Conservation (phyloP, 1,140 invertebrate species). For the Scaptodrosophila lebanonensis region DNA sequence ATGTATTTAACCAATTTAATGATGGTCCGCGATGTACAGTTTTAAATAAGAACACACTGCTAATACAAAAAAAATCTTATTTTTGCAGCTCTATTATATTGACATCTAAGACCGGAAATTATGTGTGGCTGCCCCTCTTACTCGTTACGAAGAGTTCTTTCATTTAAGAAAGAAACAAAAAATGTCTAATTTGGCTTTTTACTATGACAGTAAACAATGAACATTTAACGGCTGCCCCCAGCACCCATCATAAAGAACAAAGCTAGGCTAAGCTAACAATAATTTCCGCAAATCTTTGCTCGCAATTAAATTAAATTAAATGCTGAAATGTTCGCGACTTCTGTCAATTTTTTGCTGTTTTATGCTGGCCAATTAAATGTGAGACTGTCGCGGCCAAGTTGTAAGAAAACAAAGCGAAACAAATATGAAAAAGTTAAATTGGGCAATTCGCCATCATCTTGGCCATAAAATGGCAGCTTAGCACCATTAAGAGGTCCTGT, state of each 20-base stretch:
- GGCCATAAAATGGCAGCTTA: conserved; percentile 42
- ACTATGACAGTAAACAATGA: too few species aligned
- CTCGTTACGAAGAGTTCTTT: too few species aligned
- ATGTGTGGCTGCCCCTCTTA: too few species aligned
- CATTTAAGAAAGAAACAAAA: too few species aligned
- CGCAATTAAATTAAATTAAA: conserved; percentile 36
- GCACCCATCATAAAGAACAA: conserved; percentile 19
- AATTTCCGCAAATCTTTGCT: conserved; percentile 33
- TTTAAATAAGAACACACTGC: too few species aligned
- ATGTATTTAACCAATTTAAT: too few species aligned
- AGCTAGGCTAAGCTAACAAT: conserved; percentile 9
- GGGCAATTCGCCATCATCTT: conserved; percentile 63
- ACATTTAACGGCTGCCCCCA: too few species aligned
- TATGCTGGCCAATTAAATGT: conserved; percentile 39
- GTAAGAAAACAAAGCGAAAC: conserved; percentile 53
- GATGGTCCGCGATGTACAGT: too few species aligned
- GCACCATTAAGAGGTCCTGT: conserved; percentile 34
- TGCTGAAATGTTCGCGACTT: background rate
- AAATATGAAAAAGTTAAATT: conserved; percentile 69
- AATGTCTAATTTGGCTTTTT: too few species aligned
- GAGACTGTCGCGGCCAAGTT: conserved; percentile 48
- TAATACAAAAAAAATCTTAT: too few species aligned
- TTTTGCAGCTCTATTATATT: too few species aligned
- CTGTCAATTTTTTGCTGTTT: conserved; percentile 16
- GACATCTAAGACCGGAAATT: too few species aligned